These are phyloP conservation scores for Eubucco bourcierii DNA, from an alignment of 2,113 vertebrate species.

Conservation along the genomic window DNA sequence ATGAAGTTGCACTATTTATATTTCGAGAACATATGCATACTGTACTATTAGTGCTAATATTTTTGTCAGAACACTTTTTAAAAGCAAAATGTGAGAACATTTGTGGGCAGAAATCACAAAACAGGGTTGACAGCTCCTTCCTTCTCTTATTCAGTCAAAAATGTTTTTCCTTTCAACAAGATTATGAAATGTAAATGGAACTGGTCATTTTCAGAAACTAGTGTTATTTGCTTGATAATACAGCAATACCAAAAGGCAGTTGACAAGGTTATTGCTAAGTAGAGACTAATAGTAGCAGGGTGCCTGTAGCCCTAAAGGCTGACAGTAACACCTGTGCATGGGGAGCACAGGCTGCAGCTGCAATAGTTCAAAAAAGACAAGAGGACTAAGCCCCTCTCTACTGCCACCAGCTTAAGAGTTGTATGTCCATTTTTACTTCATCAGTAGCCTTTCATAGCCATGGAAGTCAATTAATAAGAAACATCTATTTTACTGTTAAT, in stretches of 20 bases:
- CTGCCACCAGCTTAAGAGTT: not conserved
- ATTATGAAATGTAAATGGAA: slow-evolving; percentile 68
- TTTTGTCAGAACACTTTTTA: slow-evolving; percentile 75
- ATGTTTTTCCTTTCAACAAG: slow-evolving; percentile 65
- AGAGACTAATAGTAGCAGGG: not conserved
- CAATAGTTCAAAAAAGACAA: not conserved
- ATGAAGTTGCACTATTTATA: slow-evolving; percentile 72
- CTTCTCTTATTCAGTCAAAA: slow-evolving; percentile 54
- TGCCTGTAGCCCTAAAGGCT: not conserved
- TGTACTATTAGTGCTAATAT: slow-evolving; percentile 82
- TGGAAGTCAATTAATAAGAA: not conserved
- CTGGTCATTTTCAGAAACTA: slow-evolving; percentile 64
- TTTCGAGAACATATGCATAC: slow-evolving; percentile 74
- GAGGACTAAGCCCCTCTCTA: not conserved
- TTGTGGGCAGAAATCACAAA: slow-evolving; percentile 77
- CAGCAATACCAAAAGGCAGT: not conserved
- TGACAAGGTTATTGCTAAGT: not conserved
- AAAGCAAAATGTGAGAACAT: slow-evolving; percentile 78
- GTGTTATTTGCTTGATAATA: slow-evolving; percentile 38
- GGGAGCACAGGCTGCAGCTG: not conserved
- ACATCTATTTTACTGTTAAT: not conserved
- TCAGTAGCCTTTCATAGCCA: not conserved
- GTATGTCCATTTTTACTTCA: not conserved
- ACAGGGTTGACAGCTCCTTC: slow-evolving; percentile 74
- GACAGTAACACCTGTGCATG: not conserved